Conservation (phyloP, 2,797 vertebrate species). For the Falco rusticolus region DNA sequence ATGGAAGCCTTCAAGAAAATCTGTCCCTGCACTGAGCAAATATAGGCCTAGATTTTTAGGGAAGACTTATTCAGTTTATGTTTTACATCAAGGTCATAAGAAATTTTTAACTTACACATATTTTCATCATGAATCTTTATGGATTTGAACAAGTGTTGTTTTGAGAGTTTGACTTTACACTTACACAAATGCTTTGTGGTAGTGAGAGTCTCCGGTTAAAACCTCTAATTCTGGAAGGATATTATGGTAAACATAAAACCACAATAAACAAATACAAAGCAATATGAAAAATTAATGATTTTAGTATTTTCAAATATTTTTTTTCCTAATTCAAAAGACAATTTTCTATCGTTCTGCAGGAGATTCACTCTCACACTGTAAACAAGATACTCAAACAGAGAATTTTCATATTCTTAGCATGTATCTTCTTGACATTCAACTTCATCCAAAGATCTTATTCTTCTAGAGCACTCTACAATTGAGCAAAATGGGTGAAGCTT, state of each 20-base stretch:
- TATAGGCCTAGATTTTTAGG: background rate
- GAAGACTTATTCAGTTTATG: background rate
- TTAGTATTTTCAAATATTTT: background rate
- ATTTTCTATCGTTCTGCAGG: slow-evolving; percentile 7
- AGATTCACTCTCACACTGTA: background rate
- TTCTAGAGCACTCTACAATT: background rate
- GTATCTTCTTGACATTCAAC: slow-evolving; percentile 1
- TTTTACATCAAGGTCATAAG: background rate
- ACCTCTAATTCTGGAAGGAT: background rate
- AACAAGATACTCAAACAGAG: slow-evolving; percentile 19
- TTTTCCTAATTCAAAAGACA: background rate
- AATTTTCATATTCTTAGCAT: slow-evolving; percentile 5
- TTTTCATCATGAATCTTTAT: background rate
- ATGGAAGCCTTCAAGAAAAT: background rate
- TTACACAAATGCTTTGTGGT: background rate
- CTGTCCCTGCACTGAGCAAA: background rate
- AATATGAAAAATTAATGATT: slow-evolving; percentile 21
- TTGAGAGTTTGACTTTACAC: slow-evolving; percentile 18
- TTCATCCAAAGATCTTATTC: background rate
- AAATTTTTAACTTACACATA: background rate
- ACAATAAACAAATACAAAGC: slow-evolving; percentile 13
- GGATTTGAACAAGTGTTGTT: background rate
- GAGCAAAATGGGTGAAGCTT: background rate
- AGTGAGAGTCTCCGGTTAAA: slow-evolving; percentile 15
- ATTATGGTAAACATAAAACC: background rate